Evolutionary conservation across 1,140 invertebrate genomes (phyloP).

Genomic region (Riptortus pedestris): DNA sequence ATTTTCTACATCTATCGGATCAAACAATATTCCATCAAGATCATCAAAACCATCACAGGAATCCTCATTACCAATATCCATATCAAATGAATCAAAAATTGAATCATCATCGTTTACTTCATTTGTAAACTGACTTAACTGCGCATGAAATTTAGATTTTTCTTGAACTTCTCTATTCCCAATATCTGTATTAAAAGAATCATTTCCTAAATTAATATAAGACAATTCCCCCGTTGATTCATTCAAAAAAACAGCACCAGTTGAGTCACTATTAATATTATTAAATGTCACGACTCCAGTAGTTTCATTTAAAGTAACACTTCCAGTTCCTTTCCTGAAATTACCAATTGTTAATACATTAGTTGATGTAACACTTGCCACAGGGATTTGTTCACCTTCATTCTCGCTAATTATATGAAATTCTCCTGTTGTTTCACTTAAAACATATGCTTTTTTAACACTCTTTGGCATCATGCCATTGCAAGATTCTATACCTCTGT

Average conservation of each 20-base stretch:
- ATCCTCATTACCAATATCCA: conserved; percentile 24
- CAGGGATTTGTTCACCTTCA: conserved; percentile 18
- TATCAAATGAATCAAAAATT: conserved; percentile 22
- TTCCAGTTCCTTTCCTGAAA: conserved; percentile 23
- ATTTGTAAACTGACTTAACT: conserved; percentile 21
- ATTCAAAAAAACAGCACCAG: conserved; percentile 24
- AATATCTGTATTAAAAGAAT: conserved; percentile 3
- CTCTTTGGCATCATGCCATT: neutral
- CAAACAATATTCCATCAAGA: conserved; percentile 24
- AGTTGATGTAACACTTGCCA: conserved; percentile 17
- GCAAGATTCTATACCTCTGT: neutral
- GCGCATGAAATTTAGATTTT: neutral
- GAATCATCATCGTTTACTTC: conserved; percentile 21
- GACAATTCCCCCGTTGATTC: conserved; percentile 24
- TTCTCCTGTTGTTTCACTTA: conserved; percentile 17
- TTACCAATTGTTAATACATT: conserved; percentile 23
- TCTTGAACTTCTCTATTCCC: neutral
- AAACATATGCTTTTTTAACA: neutral
- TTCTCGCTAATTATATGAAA: conserved; percentile 7
- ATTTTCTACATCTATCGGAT: conserved; percentile 8
- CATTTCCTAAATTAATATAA: conserved; percentile 23
- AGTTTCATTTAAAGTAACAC: conserved; percentile 25
- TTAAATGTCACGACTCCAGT: conserved; percentile 24
- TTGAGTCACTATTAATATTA: conserved; percentile 26
- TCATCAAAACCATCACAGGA: conserved; percentile 27